Evolutionary conservation across 2,888 invertebrate species (phyloP).

Genomic region (Stratiomys singularior): DNA sequence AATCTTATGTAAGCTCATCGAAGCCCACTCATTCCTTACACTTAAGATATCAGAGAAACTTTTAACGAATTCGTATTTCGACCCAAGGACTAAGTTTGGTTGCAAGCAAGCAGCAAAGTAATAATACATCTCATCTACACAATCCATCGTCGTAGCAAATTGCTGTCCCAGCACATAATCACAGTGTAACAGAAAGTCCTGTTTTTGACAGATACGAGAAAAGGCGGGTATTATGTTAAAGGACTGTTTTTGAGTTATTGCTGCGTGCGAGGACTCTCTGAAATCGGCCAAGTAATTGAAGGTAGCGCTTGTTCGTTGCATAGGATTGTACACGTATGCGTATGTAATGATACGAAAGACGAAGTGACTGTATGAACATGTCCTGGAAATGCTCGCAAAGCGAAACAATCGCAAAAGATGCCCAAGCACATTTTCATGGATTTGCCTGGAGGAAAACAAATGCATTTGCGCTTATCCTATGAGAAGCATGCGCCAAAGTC

Average conservation of each 20-base stretch:
- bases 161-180: conserved; percentile 30
- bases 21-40: no score
- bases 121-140: not conserved
- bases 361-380: not conserved
- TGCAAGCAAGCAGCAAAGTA: not conserved
- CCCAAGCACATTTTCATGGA: not conserved
- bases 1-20: no score
- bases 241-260: conserved; percentile 64
- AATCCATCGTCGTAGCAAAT: not conserved
- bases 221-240: conserved; percentile 59
- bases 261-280: conserved; percentile 45
- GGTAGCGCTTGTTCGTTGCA: conserved; percentile 12
- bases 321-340: no score
- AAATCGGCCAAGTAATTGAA: conserved; percentile 23
- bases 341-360: not conserved
- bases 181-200: conserved; percentile 50
- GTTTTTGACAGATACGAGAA: conserved; percentile 61
- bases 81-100: not conserved
- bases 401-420: conserved; percentile 3
- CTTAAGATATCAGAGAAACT: no score
- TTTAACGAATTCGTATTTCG: not conserved
- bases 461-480: conserved; percentile 10
- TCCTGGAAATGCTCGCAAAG: no score
- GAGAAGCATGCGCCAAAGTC: not conserved
- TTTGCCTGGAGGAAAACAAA: conserved; percentile 1